These are phyloP conservation scores for Acestrorhynchus altus DNA, from an alignment of 2,797 vertebrate species.

Conservation along the genomic window DNA sequence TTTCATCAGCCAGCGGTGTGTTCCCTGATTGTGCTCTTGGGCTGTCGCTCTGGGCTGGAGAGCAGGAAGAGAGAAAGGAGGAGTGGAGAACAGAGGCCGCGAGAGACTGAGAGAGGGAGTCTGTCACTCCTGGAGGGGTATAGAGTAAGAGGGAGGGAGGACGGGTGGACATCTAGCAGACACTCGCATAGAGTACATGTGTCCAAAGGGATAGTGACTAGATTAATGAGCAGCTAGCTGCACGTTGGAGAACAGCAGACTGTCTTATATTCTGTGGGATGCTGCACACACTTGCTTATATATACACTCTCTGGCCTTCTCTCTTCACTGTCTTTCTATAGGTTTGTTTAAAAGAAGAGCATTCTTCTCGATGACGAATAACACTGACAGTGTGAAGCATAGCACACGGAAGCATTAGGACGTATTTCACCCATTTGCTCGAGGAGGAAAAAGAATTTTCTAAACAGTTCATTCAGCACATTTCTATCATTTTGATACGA, in stretches of 20 bases:
- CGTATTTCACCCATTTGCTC: background rate
- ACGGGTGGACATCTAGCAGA: constrained; percentile 64
- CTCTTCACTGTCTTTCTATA: background rate
- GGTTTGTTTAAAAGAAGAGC: background rate
- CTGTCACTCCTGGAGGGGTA: constrained; percentile 74
- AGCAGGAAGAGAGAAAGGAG: constrained; percentile 55
- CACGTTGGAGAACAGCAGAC: constrained; percentile 55
- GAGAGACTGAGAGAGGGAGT: constrained; percentile 26
- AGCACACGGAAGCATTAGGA: background rate
- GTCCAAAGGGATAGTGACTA: constrained; percentile 67
- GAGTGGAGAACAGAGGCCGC: constrained; percentile 45
- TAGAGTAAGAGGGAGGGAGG: constrained; percentile 46
- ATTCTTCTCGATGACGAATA: background rate
- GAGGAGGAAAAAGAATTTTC: background rate
- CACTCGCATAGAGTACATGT: constrained; percentile 32
- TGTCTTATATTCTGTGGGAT: constrained; percentile 21
- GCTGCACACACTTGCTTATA: constrained; percentile 38
- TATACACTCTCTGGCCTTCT: background rate
- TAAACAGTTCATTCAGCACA: constrained; percentile 15
- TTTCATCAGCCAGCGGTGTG: constrained; percentile 87
- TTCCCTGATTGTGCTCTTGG: constrained; percentile 86
- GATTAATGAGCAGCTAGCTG: constrained; percentile 75
- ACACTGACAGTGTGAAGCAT: background rate
- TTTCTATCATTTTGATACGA: background rate
- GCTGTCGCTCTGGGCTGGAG: constrained; percentile 79